A percentile compares a stretch with the other conserved stretches of the same genome.
Conservation (phyloP, 2,113 vertebrate species). For the Haemorhous mexicanus region DNA sequence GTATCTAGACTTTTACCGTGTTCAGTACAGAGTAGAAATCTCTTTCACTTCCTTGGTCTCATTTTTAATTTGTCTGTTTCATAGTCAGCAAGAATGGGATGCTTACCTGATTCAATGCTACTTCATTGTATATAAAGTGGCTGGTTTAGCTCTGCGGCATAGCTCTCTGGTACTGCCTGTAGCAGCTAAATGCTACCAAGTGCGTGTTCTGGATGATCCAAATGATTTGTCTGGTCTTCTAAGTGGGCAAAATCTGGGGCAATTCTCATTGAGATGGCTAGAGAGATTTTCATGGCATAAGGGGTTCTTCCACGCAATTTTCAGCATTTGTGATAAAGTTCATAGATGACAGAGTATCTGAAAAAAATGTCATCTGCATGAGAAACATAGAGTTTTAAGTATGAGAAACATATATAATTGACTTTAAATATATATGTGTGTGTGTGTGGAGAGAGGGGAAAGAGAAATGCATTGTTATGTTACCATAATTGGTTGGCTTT, state of each 20-base stretch:
- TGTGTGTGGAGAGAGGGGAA: rapidly evolving
- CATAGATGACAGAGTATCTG: neutral
- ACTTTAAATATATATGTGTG: too few species aligned
- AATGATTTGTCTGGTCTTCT: neutral
- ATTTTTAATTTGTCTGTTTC: neutral
- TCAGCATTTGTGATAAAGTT: neutral
- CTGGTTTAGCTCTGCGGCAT: neutral
- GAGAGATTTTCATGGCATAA: neutral
- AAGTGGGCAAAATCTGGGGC: neutral
- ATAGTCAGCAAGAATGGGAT: neutral
- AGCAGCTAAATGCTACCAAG: neutral
- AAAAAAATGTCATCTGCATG: neutral
- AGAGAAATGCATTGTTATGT: neutral
- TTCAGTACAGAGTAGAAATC: neutral
- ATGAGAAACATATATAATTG: neutral
- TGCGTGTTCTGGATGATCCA: neutral
- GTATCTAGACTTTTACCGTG: neutral
- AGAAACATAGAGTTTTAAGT: neutral
- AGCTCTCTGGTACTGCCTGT: neutral
- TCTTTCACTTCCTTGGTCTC: neutral
- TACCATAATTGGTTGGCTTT: neutral
- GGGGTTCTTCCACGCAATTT: neutral
- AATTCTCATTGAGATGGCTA: neutral
- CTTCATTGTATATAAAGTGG: neutral
- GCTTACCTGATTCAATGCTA: neutral